Percentiles rank a stretch among this genome's conserved stretches.
phyloP scores from a whole-genome alignment of 2,888 invertebrate genomes.

The Meloe dianella region DNA sequence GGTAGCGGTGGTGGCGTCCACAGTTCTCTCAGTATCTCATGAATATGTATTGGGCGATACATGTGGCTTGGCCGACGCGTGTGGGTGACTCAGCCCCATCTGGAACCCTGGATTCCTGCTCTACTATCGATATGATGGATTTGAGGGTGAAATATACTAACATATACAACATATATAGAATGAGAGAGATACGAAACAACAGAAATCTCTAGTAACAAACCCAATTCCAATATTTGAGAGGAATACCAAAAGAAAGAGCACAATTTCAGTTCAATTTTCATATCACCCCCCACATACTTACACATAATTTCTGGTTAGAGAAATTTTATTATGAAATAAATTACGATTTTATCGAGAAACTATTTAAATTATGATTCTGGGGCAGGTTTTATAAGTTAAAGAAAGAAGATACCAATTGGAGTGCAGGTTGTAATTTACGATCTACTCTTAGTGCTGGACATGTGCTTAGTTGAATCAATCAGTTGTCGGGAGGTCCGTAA shows the following conservation, averaged over 20 bases:
- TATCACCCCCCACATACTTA: neutral
- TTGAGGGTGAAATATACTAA: slow-evolving; percentile 52
- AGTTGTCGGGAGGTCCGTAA: slow-evolving; percentile 54
- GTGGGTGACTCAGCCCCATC: slow-evolving; percentile 58
- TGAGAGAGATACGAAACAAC: slow-evolving; percentile 12
- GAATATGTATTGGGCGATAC: slow-evolving; percentile 59
- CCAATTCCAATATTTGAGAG: slow-evolving; percentile 8
- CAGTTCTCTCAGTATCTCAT: slow-evolving; percentile 49
- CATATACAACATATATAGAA: slow-evolving; percentile 20
- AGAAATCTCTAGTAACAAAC: slow-evolving; percentile 3
- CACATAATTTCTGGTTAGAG: neutral
- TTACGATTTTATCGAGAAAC: neutral
- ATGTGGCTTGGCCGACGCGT: slow-evolving; percentile 46
- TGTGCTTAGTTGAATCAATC: slow-evolving; percentile 58
- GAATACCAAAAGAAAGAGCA: neutral
- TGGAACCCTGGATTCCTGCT: slow-evolving; percentile 52
- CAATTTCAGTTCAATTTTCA: slow-evolving; percentile 8
- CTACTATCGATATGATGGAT: slow-evolving; percentile 58
- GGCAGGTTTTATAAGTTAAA: neutral
- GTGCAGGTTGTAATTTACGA: slow-evolving; percentile 54
- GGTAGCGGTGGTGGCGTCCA: slow-evolving; percentile 36
- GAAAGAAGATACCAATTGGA: neutral
- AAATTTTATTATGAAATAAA: neutral
- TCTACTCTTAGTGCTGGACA: slow-evolving; percentile 48
- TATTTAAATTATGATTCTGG: neutral